Evolutionary conservation across 2,797 vertebrate genomes (phyloP).

Genomic region (Cottoperca gobio): DNA sequence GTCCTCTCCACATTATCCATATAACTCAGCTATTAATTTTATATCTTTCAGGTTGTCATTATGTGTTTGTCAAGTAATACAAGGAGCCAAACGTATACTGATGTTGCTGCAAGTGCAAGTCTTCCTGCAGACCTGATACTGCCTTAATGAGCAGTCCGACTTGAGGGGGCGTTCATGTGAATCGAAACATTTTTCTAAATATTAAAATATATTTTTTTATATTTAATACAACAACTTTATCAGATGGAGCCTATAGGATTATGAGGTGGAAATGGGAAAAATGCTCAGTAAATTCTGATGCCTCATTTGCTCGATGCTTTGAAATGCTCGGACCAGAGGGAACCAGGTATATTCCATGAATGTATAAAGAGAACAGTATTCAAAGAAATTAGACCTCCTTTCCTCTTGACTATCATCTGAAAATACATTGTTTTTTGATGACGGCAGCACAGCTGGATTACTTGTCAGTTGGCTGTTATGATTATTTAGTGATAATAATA

Average conservation of each 20-base stretch:
- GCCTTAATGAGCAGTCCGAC: not conserved
- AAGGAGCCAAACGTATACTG: not conserved
- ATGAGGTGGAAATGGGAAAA: too few species aligned
- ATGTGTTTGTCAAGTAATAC: too few species aligned
- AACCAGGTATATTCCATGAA: too few species aligned
- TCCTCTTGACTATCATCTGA: not conserved
- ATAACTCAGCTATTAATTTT: not conserved
- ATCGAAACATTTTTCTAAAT: too few species aligned
- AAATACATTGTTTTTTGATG: not conserved
- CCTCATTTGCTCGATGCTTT: too few species aligned
- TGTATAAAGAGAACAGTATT: not conserved
- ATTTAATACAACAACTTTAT: too few species aligned
- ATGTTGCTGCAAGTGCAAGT: not conserved
- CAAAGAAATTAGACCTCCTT: not conserved
- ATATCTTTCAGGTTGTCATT: not conserved
- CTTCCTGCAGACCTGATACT: not conserved
- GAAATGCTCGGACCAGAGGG: too few species aligned
- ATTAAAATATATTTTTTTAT: too few species aligned
- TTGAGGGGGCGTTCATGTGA: too few species aligned
- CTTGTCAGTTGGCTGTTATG: not conserved
- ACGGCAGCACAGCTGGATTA: slow-evolving; percentile 4
- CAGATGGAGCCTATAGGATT: too few species aligned
- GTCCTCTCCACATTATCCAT: not conserved
- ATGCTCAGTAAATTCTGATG: too few species aligned
- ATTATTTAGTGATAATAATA: not conserved